A percentile compares a stretch with the other conserved stretches of the same genome.
phyloP scores from a whole-genome alignment of 2,113 vertebrate genomes.

The Oceanites oceanicus region DNA sequence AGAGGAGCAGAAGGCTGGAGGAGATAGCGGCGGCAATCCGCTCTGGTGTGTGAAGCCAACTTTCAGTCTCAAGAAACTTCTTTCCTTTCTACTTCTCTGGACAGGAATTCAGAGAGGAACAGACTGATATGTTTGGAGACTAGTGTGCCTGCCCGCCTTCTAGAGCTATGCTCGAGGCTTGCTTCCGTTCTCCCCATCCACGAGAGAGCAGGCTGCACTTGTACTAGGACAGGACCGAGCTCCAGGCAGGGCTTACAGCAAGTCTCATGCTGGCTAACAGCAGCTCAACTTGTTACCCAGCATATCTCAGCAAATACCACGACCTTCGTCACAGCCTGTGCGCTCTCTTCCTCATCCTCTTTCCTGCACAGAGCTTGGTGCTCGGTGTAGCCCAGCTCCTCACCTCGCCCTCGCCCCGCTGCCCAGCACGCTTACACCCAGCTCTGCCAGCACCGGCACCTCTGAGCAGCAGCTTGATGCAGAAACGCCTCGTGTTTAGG shows the following conservation, averaged over 20 bases:
- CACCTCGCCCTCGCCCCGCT: accelerated
- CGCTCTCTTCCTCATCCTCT: not conserved
- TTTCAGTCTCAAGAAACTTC: not conserved
- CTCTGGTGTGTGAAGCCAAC: not conserved
- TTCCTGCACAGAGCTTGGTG: not conserved
- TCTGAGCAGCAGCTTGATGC: not conserved
- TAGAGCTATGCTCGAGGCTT: not conserved
- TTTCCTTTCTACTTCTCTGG: not conserved
- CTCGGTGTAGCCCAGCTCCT: not conserved
- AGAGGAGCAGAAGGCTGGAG: slow-evolving; percentile 35
- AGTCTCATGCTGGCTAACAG: not conserved
- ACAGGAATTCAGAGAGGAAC: not conserved
- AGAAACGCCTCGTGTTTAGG: not conserved
- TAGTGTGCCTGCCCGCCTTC: not conserved
- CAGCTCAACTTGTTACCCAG: not conserved
- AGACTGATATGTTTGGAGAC: not conserved
- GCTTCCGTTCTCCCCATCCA: not conserved
- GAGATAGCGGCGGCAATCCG: accelerated
- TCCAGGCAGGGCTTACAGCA: not conserved
- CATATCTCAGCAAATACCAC: not conserved
- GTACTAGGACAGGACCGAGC: not conserved
- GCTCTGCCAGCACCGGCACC: not conserved
- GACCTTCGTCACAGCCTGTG: not conserved
- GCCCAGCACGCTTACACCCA: not conserved
- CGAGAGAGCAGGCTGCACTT: not conserved